A percentile compares a stretch with the other conserved stretches of the same genome.
phyloP scores from a whole-genome alignment of 2,888 invertebrate species.

The Lepidonotus clava region DNA sequence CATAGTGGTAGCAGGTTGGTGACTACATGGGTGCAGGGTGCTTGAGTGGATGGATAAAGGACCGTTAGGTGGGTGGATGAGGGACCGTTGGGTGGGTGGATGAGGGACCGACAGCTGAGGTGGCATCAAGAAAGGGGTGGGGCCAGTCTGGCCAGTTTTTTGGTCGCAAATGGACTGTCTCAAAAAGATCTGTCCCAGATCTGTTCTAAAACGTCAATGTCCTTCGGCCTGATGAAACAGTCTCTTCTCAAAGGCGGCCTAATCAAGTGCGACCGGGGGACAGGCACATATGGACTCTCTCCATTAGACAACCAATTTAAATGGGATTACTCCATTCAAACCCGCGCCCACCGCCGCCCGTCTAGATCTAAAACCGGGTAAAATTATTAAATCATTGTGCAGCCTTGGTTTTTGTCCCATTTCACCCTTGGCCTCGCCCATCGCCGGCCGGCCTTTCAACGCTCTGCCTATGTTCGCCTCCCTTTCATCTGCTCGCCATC shows the following conservation, averaged over 20 bases:
- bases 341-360: slow-evolving; percentile 3
- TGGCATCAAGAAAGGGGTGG: background rate
- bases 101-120: background rate
- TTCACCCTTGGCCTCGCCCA: slow-evolving; percentile 24
- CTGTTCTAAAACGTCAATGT: slow-evolving; percentile 44
- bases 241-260: slow-evolving; percentile 41
- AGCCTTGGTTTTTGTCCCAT: slow-evolving; percentile 44
- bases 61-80: too few species aligned
- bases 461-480: background rate
- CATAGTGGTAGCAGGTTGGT: too few species aligned
- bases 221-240: slow-evolving; percentile 44
- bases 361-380: slow-evolving; percentile 17
- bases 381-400: slow-evolving; percentile 36
- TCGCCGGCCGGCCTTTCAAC: slow-evolving; percentile 7
- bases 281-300: slow-evolving; percentile 26
- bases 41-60: too few species aligned
- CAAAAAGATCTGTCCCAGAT: slow-evolving; percentile 19
- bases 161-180: slow-evolving; percentile 23
- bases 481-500: slow-evolving; percentile 37
- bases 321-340: slow-evolving; percentile 51
- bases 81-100: background rate
- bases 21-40: too few species aligned
- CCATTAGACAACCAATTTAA: slow-evolving; percentile 53
- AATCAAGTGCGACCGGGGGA: slow-evolving; percentile 21
- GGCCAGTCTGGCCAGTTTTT: background rate